Conservation (phyloP, 2,113 vertebrate genomes). For the Falco punctatus region DNA sequence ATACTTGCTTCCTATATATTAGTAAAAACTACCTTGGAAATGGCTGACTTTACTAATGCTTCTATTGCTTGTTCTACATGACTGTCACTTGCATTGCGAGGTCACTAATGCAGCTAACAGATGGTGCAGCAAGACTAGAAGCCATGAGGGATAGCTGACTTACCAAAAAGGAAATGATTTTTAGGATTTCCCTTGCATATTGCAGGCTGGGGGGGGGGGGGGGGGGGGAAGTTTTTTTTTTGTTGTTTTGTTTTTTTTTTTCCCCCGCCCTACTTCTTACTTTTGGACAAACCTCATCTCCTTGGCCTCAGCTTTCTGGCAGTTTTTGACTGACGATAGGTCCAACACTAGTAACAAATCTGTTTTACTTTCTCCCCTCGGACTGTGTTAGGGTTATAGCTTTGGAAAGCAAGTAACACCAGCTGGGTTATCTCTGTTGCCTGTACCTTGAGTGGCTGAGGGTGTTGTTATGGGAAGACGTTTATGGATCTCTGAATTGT, state of each 20-base stretch:
- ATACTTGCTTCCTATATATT: neutral
- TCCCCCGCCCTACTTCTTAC: accelerated
- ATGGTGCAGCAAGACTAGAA: neutral
- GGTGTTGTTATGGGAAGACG: neutral
- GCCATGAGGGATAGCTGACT: constrained; percentile 26
- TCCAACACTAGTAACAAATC: constrained; percentile 28
- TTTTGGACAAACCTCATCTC: neutral
- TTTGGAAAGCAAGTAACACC: constrained; percentile 55
- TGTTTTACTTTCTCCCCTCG: neutral
- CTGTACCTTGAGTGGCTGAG: neutral
- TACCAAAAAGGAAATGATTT: constrained; percentile 35
- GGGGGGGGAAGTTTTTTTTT: too few species aligned
- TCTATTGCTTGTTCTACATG: constrained; percentile 13
- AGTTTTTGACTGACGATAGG: neutral
- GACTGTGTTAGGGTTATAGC: constrained; percentile 5
- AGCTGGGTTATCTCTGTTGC: constrained; percentile 46
- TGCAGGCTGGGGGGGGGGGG: too few species aligned
- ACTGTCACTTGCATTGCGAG: neutral
- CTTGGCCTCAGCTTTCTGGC: neutral
- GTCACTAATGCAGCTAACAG: constrained; percentile 27
- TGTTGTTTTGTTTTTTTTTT: too few species aligned
- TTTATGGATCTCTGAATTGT: constrained; percentile 17
- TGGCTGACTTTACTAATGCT: neutral
- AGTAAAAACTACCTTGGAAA: constrained; percentile 33
- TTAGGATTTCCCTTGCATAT: neutral